Base-by-base conservation (phyloP, 2,797 vertebrate genomes). In the Cyclopterus lumpus region DNA sequence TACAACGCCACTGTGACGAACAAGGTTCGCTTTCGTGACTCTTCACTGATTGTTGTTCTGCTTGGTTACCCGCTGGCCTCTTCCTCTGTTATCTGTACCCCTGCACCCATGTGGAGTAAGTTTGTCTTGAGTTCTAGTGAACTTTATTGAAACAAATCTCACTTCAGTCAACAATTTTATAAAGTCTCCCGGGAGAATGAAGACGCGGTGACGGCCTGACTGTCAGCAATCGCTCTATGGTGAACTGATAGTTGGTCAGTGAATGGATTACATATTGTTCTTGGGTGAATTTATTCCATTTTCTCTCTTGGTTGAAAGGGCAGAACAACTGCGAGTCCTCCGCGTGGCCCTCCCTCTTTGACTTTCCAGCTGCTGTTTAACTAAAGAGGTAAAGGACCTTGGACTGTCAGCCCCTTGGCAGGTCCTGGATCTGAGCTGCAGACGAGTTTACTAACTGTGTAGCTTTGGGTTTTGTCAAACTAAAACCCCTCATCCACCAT, bases 301-400 rank as follows among this genome's bases (percentile, higher is more conserved):
- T 89, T 78, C 26, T 26, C 40, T 63, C 67, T 79, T 42, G 46
- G 65, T 66, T 49, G 8, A 74, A 83, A 77, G 59, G 49, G 51
- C 49, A 80, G 55, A 83, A 46, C 61, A 67, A 75, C 77, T 67
- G 73, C 14, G 63, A 78, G 51, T 58, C 30, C 8, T 79, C 55
- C 32, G 77, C 14, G 8, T 49, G 44, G 30, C 78, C 81, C 81
- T 51, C 67, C 70, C 73, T 63, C 55, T 65, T 30, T 1, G 5
- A 49, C 67, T 57, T 40, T 80, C 60, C 71, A 75, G 88, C 84
- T 89, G 88, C 86, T 93, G 92, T 93, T 92, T 92, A 92, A 93
- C 91, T 91, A 91, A 86, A 84, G 85, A 72, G 79, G 75, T 70
- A 66, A 86, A 87, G 84, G 88, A 93, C 92, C 91, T 93, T 93